Evolutionary conservation across 2,797 vertebrate genomes (phyloP), one percentile per base, ranked within the genome.

Genomic region (Phylloscopus collybita): DNA sequence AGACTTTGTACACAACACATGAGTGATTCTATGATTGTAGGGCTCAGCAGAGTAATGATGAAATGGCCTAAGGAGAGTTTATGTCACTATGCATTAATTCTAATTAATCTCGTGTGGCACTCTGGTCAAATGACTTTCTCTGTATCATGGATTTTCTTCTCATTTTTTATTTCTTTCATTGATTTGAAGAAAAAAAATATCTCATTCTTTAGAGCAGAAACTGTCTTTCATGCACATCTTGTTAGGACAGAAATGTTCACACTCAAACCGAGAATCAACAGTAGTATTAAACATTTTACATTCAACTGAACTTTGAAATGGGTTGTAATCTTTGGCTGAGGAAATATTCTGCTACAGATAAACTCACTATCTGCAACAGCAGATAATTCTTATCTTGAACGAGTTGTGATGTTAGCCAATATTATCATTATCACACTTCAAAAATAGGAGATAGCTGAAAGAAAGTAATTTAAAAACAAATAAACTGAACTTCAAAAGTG

Each of bases 361-460:
- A 81, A 29, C 23, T 94, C 51, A 80, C 71, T 84, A 94, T 82
- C 86, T 93, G 80, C 59, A 91, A 45, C 6, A 82, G 10, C 36
- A 92, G 78, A 91, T 91, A 96, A 96, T 79, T 85, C 27, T 93
- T 92, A 91, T 89, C 86, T 92, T 82, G 84, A 92, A 87, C 18
- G 85, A 86, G 60, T 59, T 80, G n/a, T 70, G 87, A 94, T 74
- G 60, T 87, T 57, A 89, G 78, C 74, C 83, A 89, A 89, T 95
- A 94, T 82, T 89, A 87, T 70, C 66, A 76, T 76, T 85, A 88
- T 85, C 88, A 85, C 86, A 85, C 50, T 74, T 93, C 71, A 94
- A 87, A 95, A 88, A 85, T n/a, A 89, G 30, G 53, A 86, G 74
- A 73, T 50, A 78, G 38, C 22, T 54, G 72, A 86, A 90, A 93